These are phyloP conservation scores for Drosophila borealis DNA, from an alignment of 2,888 invertebrate genomes.

Conservation along the genomic window DNA sequence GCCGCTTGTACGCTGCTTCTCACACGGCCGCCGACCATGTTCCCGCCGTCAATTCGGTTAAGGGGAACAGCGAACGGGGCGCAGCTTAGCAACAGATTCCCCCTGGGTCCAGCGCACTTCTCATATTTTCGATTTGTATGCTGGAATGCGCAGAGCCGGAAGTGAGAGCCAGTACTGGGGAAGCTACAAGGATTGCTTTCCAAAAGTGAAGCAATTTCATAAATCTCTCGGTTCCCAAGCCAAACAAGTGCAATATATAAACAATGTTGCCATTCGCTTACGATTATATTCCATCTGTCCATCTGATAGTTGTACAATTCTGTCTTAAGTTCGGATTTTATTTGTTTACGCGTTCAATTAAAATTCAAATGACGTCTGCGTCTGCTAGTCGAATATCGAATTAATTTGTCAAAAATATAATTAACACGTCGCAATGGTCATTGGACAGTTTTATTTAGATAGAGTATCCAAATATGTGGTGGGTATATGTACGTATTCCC, in stretches of 20 bases:
- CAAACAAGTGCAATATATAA: constrained; percentile 9
- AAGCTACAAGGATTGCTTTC: not conserved
- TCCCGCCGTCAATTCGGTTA: not conserved
- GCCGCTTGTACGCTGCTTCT: constrained; percentile 15
- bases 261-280: too few species aligned
- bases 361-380: constrained; percentile 33
- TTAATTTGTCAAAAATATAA: constrained; percentile 58
- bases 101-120: constrained; percentile 35
- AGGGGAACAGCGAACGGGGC: constrained; percentile 14
- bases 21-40: constrained; percentile 21
- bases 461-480: constrained; percentile 11
- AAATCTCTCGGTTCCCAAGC: not conserved
- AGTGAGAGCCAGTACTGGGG: not conserved
- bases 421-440: constrained; percentile 45
- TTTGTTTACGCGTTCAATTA: constrained; percentile 32
- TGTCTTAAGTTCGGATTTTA: not conserved
- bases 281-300: not conserved
- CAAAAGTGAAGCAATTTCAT: constrained; percentile 10
- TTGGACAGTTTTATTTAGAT: constrained; percentile 1
- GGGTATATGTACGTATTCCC: not conserved
- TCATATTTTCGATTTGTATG: constrained; percentile 51
- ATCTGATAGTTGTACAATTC: constrained; percentile 3
- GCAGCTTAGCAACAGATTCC: constrained; percentile 37
- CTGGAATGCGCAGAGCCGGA: not conserved
- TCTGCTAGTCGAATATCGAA: constrained; percentile 46